These are phyloP conservation scores for Xanthia togata DNA, from an alignment of 2,888 invertebrate genomes.

Conservation along the genomic window DNA sequence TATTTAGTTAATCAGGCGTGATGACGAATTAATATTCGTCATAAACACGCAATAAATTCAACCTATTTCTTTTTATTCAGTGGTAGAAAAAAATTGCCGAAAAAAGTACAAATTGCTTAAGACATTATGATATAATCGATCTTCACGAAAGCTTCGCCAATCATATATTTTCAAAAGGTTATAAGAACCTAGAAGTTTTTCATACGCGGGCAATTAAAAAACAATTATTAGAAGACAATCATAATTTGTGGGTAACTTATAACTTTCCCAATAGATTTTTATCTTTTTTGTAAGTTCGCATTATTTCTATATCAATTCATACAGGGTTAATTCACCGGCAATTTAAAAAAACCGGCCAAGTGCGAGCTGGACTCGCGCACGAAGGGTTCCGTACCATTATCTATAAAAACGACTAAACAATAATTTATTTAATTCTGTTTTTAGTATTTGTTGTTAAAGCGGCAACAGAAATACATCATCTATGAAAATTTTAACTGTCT, in stretches of 20 bases:
- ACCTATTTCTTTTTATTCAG: conserved; percentile 20
- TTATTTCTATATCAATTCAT: neutral
- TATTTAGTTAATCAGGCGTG: conserved; percentile 37
- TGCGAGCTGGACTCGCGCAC: too few relatives aligned
- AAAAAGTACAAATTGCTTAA: conserved; percentile 7
- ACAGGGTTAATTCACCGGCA: neutral
- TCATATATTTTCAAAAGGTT: neutral
- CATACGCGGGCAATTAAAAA: neutral
- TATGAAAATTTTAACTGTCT: too few relatives aligned
- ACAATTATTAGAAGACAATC: neutral
- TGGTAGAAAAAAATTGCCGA: neutral
- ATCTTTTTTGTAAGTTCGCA: conserved; percentile 2
- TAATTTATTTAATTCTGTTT: too few relatives aligned
- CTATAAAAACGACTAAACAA: too few relatives aligned
- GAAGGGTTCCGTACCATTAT: too few relatives aligned
- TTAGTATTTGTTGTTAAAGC: too few relatives aligned
- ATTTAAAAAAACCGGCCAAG: too few relatives aligned
- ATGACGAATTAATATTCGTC: conserved; percentile 40
- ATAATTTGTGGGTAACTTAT: neutral
- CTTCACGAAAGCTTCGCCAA: conserved; percentile 19
- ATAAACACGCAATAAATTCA: conserved; percentile 44
- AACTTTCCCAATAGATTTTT: conserved; percentile 2
- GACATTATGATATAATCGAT: conserved; percentile 12
- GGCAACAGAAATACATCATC: too few relatives aligned
- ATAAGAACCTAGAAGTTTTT: neutral